Conservation (phyloP, 1,140 invertebrate species). For the Dysdera silvatica region DNA sequence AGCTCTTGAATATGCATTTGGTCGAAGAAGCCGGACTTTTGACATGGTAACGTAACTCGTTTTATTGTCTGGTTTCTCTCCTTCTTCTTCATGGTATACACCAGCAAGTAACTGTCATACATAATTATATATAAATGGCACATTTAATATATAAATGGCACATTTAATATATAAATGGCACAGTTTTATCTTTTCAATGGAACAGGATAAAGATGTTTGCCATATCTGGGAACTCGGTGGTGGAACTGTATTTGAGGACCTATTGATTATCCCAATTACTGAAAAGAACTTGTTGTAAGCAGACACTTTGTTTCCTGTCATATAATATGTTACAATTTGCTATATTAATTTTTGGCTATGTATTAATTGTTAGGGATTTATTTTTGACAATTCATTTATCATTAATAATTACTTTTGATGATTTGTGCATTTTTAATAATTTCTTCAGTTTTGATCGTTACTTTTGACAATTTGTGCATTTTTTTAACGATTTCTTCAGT, state of each 20-base stretch:
- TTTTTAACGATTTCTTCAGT: too few relatives aligned
- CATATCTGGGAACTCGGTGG: constrained; percentile 85
- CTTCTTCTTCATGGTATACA: background rate
- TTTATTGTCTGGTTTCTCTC: background rate
- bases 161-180: background rate
- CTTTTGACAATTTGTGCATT: too few relatives aligned
- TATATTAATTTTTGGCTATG: too few relatives aligned
- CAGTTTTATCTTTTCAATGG: constrained; percentile 27
- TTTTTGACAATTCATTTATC: too few relatives aligned
- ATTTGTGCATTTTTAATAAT: too few relatives aligned
- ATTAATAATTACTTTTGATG: too few relatives aligned
- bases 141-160: background rate
- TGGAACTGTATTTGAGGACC: constrained; percentile 49
- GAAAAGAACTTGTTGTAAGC: constrained; percentile 48
- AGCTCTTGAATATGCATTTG: constrained; percentile 78
- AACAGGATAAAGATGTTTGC: constrained; percentile 64
- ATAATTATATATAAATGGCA: background rate
- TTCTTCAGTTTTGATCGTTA: too few relatives aligned
- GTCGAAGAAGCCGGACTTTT: constrained; percentile 59
- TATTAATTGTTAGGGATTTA: too few relatives aligned
- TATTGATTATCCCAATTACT: constrained; percentile 51
- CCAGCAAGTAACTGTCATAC: background rate
- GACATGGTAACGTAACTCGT: constrained; percentile 54
- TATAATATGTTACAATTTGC: too few relatives aligned
- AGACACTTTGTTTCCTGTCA: too few relatives aligned